A percentile compares a stretch with the other conserved stretches of the same genome.
phyloP scores from a whole-genome alignment of 2,113 vertebrate species.

The Macquaria australasica region DNA sequence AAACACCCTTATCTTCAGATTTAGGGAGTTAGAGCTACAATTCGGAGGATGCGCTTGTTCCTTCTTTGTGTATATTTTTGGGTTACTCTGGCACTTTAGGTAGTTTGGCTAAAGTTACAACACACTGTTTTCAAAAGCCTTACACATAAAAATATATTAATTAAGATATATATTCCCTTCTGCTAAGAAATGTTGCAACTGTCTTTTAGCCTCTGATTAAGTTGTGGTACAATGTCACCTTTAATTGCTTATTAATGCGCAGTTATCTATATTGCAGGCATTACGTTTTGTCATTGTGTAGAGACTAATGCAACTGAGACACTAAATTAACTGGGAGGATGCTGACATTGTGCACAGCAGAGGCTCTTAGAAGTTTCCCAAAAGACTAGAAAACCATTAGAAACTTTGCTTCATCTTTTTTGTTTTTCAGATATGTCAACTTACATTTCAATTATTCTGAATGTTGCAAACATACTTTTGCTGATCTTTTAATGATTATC shows the following conservation, averaged over 20 bases:
- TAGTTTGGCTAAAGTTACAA: not conserved
- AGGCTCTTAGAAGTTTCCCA: not conserved
- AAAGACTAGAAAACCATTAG: not conserved
- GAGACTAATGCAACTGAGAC: not conserved
- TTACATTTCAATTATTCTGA: not conserved
- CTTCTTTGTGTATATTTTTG: not conserved
- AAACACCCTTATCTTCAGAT: constrained; percentile 32
- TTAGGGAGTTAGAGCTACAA: not conserved
- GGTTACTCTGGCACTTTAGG: not conserved
- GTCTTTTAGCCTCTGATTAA: not conserved
- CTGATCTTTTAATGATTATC: not conserved
- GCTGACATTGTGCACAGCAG: not conserved
- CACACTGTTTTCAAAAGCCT: not conserved
- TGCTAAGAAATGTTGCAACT: not conserved
- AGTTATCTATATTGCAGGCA: constrained; percentile 5
- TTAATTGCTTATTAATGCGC: constrained; percentile 4
- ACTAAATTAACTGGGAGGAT: not conserved
- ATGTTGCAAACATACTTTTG: not conserved
- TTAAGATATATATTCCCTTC: not conserved
- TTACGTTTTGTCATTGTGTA: constrained; percentile 7
- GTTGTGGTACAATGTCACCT: not conserved
- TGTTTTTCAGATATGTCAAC: not conserved
- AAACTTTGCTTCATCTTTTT: not conserved
- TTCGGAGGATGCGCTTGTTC: not conserved
- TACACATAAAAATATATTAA: not conserved